Percentiles rank a stretch among this genome's conserved stretches.
Evolutionary conservation across 2,888 invertebrate species (phyloP).

Genomic region (Lampropteryx suffumata): DNA sequence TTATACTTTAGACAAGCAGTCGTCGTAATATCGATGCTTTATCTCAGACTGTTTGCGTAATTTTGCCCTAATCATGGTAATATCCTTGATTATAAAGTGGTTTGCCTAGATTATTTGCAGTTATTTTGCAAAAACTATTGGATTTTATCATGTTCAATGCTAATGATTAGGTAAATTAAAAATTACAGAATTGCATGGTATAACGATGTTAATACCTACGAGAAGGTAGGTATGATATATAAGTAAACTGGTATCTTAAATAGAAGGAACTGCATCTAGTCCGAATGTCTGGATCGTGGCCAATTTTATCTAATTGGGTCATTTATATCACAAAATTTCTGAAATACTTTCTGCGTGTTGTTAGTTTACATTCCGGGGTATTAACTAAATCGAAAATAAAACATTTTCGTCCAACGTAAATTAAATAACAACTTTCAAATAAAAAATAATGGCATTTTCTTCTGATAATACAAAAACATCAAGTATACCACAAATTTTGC

Average conservation of each 20-base stretch:
- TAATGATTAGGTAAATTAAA: conserved; percentile 14
- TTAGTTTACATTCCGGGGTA: conserved; percentile 36
- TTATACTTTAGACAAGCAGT: background rate
- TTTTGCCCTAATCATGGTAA: conserved; percentile 41
- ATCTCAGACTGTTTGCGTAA: conserved; percentile 43
- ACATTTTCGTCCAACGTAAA: conserved; percentile 10
- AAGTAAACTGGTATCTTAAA: conserved; percentile 49
- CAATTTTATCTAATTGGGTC: conserved; percentile 66
- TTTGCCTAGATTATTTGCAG: conserved; percentile 28
- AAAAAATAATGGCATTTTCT: too few species aligned
- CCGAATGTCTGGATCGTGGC: conserved; percentile 55
- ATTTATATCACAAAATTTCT: conserved; percentile 59
- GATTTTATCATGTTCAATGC: conserved; percentile 11
- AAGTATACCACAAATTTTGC: too few species aligned
- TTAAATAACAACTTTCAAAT: background rate
- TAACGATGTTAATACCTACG: background rate
- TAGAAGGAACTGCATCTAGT: conserved; percentile 55
- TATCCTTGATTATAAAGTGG: conserved; percentile 30
- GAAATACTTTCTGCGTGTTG: conserved; percentile 45
- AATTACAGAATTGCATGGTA: conserved; percentile 23
- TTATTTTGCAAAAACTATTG: conserved; percentile 17
- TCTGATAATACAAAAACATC: too few species aligned
- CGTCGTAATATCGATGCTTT: conserved; percentile 38
- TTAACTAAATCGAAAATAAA: conserved; percentile 35
- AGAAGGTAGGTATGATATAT: conserved; percentile 27